Evolutionary conservation across 1,140 invertebrate genomes (phyloP).

Genomic region (Brachionus paranguensis): DNA sequence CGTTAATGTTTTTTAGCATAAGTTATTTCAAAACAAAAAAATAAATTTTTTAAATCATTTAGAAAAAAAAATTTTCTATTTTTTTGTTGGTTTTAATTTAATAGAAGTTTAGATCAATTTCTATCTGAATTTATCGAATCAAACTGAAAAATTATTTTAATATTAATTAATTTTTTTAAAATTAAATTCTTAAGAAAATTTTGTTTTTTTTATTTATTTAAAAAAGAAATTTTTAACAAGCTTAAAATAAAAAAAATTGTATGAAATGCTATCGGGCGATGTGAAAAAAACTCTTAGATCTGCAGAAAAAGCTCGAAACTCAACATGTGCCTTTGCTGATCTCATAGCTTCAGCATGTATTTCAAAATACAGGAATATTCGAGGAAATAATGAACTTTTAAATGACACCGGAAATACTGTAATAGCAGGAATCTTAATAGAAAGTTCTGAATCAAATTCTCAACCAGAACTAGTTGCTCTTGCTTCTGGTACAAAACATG

Average conservation of each 20-base stretch:
- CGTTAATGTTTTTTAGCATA: not conserved
- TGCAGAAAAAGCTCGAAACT: not conserved
- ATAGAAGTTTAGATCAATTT: not conserved
- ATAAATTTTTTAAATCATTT: not conserved
- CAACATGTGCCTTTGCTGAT: not conserved
- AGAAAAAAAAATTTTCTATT: not conserved
- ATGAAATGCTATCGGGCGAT: not conserved
- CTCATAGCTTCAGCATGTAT: not conserved
- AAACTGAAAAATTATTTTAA: not conserved
- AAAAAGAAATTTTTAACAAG: not conserved
- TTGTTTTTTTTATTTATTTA: not conserved
- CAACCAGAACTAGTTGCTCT: not conserved
- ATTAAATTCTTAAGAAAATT: not conserved
- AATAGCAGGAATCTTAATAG: not conserved
- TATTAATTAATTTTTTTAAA: not conserved
- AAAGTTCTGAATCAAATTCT: not conserved
- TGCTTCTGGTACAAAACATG: not conserved
- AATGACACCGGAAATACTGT: not conserved
- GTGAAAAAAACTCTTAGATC: not conserved
- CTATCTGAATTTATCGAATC: not conserved
- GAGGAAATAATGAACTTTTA: not conserved
- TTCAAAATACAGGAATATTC: not conserved
- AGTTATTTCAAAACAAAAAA: slow-evolving; percentile 14
- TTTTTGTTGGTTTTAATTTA: not conserved
- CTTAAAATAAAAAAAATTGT: not conserved